A percentile compares a stretch with the other conserved stretches of the same genome.
phyloP scores from a whole-genome alignment of 2,888 invertebrate genomes.

The Cantharis flavilabris region DNA sequence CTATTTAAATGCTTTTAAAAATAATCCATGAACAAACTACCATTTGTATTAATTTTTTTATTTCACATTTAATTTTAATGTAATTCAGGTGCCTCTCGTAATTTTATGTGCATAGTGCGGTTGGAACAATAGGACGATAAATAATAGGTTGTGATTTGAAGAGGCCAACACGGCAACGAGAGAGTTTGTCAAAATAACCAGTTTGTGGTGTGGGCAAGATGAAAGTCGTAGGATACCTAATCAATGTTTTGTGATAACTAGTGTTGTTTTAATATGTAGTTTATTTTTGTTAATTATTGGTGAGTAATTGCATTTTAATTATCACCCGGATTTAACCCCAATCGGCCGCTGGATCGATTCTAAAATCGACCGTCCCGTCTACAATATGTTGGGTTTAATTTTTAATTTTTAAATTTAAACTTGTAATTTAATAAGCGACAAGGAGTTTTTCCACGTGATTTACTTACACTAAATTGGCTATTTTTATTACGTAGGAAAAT shows the following conservation, averaged over 20 bases:
- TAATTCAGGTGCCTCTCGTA: neutral
- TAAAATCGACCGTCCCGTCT: neutral
- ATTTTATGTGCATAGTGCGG: neutral
- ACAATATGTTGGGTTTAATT: neutral
- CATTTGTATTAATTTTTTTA: neutral
- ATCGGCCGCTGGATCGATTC: neutral
- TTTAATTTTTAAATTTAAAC: neutral
- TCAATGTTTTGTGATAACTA: slow-evolving; percentile 24
- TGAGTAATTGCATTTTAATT: neutral
- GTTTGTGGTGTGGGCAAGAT: slow-evolving; percentile 24
- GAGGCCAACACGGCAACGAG: slow-evolving; percentile 18
- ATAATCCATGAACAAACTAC: neutral
- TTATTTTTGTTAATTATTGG: neutral
- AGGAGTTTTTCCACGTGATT: neutral
- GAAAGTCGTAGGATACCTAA: slow-evolving; percentile 29
- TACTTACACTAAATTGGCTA: neutral
- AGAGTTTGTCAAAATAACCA: slow-evolving; percentile 10
- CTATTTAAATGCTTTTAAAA: slow-evolving; percentile 6
- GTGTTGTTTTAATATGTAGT: neutral
- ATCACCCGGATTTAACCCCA: neutral
- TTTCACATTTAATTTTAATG: neutral
- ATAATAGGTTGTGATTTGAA: neutral
- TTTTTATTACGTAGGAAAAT: neutral
- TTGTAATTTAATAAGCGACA: neutral
- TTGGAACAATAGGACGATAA: neutral